A percentile compares a stretch with the other conserved stretches of the same genome.
phyloP scores from a whole-genome alignment of 2,797 vertebrate species.

The Microhierax caerulescens region DNA sequence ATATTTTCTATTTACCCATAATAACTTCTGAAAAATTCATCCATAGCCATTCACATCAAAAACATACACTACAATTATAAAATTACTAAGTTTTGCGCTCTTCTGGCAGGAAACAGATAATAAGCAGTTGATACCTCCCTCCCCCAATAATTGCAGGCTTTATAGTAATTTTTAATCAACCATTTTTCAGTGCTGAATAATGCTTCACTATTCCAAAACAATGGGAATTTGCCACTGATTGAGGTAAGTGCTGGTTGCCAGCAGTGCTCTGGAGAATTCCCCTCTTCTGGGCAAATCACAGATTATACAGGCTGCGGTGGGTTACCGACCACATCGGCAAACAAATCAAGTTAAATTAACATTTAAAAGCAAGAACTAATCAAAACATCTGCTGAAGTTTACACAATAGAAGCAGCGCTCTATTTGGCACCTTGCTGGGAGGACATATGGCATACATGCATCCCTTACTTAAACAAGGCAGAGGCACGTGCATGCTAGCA shows the following conservation, averaged over 20 bases:
- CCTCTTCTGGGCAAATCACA: not conserved
- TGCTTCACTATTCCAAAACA: not conserved
- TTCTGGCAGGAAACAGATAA: not conserved
- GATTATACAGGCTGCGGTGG: not conserved
- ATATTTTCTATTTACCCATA: not conserved
- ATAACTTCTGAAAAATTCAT: not conserved
- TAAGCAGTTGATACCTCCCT: not conserved
- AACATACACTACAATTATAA: not conserved
- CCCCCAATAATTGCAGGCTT: not conserved
- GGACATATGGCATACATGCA: not conserved
- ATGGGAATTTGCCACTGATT: not conserved
- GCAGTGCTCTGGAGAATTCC: not conserved
- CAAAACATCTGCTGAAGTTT: not conserved
- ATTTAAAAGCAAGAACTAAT: not conserved
- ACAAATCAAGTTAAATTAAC: not conserved
- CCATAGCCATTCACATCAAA: not conserved
- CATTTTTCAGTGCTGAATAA: not conserved
- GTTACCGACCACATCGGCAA: not conserved
- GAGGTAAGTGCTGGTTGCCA: not conserved
- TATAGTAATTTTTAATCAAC: not conserved
- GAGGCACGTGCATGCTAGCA: rapidly evolving
- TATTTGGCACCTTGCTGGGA: not conserved
- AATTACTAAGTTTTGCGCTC: not conserved
- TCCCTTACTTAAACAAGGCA: not conserved
- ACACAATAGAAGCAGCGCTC: not conserved